Base-by-base conservation (phyloP, 92 coral and sea anemone species). In the Palythoa grandis region DNA sequence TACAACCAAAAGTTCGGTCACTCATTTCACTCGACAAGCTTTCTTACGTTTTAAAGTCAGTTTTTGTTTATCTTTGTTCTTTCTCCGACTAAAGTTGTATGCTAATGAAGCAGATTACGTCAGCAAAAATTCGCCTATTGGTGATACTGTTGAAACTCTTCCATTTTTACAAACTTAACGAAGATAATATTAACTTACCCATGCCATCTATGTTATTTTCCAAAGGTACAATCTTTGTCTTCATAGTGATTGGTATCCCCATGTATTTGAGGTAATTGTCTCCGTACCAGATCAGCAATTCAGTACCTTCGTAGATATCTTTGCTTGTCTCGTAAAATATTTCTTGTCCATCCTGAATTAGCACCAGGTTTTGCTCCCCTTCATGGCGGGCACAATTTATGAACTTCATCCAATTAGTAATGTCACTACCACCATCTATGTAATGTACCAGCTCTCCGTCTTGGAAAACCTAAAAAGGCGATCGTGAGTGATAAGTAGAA, bases 241-340 rank as follows among this genome's bases (percentile, higher is more conserved):
- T 95, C 98, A 97, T 97, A 24, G 98, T 97, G 24, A 97, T 95
- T 3, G 99, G 99, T 19, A 97, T 90, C 1, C 99, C 99, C 99
- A 97, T 97, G 69, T 97, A 97, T 88, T 95, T 97, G 52, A 95
- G 95, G 54, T 97, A 97, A 11, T 89, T 72, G 40, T 97, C 98
- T 7, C 99, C 99, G 74, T 96, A 96, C 99, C 99, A 96, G 14
- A 96, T 93, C 88, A 96, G 73, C 84, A 96, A 72, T 83, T 96
- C 99, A 19, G 95, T 92, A 69, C 98, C 99, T n/a, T 95, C 97
- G 22, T 90, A 76, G 29, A 96, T 87, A 57, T 96, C 99, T 37
- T 90, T 90, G 10, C 82, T 76, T 1, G 91, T 95, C 70, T 96
- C 99, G 69, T 93, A 96, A 77, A 79, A 96, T 65, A 96, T 90